Base-by-base conservation (phyloP, 2,113 vertebrate genomes). In the Ifrita kowaldi region DNA sequence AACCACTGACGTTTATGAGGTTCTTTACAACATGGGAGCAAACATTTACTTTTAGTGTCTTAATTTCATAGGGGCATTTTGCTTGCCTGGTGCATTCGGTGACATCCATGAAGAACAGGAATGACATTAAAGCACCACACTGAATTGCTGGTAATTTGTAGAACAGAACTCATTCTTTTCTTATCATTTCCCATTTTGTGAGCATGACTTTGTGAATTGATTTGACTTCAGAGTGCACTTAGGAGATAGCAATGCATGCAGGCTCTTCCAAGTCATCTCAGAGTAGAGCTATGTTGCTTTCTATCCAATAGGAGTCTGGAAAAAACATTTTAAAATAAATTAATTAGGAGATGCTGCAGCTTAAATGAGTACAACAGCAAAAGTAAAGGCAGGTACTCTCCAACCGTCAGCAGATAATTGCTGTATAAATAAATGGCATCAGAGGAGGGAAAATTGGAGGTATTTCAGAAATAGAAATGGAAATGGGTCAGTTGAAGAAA, bases 121-220 rank as follows among this genome's bases (percentile, higher is more conserved):
- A 78, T 89, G 86, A 69, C 96, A 93, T 94, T 90, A 93, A 94
- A 92, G 88, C 86, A 32, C 92, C 2, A 2, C 78, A 10, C 46
- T 84, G 90, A 95, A 95, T 79, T 90, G 92, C 90, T 82, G 81
- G 95, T 93, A 76, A 94, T 97, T 96, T 96, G 95, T 96, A 78
- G 69, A 95, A 89, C 90, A 95, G 87, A 94, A 89, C 65, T 96
- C 86, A 87, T 94, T 92, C 95, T 92, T 95, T 94, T 92, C 90
- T 93, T 94, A 79, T 87, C 83, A 82, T 96, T 95, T 96, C 80
- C 73, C 89, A 81, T 94, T 93, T 96, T 93, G 82, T 84, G 95
- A 90, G 92, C 88, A 55, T 89, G 93, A 90, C 35, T 35, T 70
- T 77, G 90, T 80, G 92, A 93, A 88, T 88, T 89, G 88, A 94